Conservation (phyloP, 2,113 vertebrate species). For the Engraulis encrasicolus region DNA sequence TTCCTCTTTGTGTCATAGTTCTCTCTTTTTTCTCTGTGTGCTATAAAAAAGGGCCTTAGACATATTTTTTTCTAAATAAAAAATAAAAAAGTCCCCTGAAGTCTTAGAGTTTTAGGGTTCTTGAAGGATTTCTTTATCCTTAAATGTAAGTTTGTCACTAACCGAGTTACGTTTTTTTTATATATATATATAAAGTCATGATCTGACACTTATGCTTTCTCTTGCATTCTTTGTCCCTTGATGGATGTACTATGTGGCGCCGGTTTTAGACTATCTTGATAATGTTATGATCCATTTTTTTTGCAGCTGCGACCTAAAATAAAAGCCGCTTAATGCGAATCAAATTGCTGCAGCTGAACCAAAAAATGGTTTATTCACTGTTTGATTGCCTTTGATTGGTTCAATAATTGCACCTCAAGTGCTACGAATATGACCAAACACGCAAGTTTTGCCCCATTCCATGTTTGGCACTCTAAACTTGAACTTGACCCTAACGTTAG, state of each 20-base stretch:
- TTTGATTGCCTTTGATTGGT: not conserved
- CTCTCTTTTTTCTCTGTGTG: not conserved
- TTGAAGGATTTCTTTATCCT: not conserved
- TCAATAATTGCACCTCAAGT: no score
- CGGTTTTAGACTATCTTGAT: not conserved
- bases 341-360: not conserved
- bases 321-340: not conserved
- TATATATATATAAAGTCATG: no score
- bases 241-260: no score
- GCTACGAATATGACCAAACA: not conserved
- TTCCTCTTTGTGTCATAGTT: not conserved
- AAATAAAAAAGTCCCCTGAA: not conserved
- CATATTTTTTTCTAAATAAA: no score
- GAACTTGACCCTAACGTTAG: no score
- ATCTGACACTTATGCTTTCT: not conserved
- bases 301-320: conserved; percentile 5
- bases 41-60: not conserved
- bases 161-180: not conserved
- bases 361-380: not conserved
- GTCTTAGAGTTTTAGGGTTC: not conserved
- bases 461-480: no score
- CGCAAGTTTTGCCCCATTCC: no score
- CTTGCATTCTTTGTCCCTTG: not conserved
- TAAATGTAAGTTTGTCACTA: not conserved
- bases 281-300: not conserved